Conservation (phyloP, 2,797 vertebrate species). For the Taeniopygia guttata region DNA sequence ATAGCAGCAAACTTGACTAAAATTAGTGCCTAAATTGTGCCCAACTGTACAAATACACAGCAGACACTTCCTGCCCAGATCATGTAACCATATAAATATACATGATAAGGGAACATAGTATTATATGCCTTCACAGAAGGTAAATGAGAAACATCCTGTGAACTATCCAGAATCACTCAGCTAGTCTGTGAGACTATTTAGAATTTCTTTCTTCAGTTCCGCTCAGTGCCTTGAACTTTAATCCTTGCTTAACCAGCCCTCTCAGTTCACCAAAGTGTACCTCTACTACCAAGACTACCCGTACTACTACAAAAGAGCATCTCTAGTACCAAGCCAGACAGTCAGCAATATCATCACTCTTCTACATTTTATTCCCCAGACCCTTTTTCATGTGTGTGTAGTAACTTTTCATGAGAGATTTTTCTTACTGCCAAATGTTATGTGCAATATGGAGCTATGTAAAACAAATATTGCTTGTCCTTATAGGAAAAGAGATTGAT, state of each 20-base stretch:
- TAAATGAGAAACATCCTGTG: background rate
- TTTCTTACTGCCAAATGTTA: background rate
- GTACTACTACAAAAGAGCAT: background rate
- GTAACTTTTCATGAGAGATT: background rate
- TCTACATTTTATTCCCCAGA: background rate
- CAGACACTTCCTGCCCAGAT: background rate
- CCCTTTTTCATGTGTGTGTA: background rate
- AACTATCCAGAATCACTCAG: background rate
- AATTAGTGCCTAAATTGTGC: background rate
- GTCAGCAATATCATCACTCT: background rate
- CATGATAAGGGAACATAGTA: background rate
- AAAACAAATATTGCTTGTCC: background rate
- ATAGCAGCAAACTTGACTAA: background rate
- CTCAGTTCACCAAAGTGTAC: background rate
- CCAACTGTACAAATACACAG: background rate
- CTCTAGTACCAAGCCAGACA: background rate
- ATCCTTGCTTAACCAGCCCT: background rate
- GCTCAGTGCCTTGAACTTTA: background rate
- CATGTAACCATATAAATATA: background rate
- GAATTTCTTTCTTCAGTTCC: background rate
- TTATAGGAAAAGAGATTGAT: background rate
- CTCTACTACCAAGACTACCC: background rate
- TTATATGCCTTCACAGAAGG: background rate
- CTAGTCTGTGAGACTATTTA: background rate
- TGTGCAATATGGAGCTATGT: background rate